Evolutionary conservation across 1,140 invertebrate species (phyloP).

Genomic region (Periplaneta americana): DNA sequence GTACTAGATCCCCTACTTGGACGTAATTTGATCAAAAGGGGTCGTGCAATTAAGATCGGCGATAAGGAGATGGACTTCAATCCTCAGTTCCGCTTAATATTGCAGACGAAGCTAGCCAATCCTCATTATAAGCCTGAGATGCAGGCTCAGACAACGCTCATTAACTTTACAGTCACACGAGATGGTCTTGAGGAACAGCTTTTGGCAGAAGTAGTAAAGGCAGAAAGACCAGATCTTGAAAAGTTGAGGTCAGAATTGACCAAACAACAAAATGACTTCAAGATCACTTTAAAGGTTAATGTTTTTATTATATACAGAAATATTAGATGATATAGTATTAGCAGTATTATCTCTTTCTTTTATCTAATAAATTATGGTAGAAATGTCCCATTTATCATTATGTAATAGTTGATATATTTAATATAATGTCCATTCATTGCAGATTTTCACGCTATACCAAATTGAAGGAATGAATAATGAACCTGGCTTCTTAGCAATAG

Average conservation of each 20-base stretch:
- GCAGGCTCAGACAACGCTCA: constrained; percentile 91
- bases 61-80: constrained; percentile 90
- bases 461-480: too few relatives aligned
- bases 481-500: too few relatives aligned
- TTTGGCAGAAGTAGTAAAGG: constrained; percentile 88
- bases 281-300: constrained; percentile 75
- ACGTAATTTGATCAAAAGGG: constrained; percentile 80
- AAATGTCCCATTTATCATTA: too few relatives aligned
- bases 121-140: constrained; percentile 96
- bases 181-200: constrained; percentile 92
- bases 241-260: constrained; percentile 66
- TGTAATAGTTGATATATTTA: too few relatives aligned
- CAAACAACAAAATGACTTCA: constrained; percentile 91
- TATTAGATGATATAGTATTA: too few relatives aligned
- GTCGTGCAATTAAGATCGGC: constrained; percentile 75
- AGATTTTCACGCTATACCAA: too few relatives aligned
- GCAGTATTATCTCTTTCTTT: too few relatives aligned
- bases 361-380: too few relatives aligned
- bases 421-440: too few relatives aligned
- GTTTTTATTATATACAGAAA: too few relatives aligned
- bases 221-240: constrained; percentile 88
- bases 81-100: constrained; percentile 74
- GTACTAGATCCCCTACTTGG: constrained; percentile 87
- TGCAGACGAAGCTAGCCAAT: constrained; percentile 92
- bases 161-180: constrained; percentile 92